phyloP scores from a whole-genome alignment of 37 sponge, comb jelly and placozoan genomes.

The Axinella damicornis region DNA sequence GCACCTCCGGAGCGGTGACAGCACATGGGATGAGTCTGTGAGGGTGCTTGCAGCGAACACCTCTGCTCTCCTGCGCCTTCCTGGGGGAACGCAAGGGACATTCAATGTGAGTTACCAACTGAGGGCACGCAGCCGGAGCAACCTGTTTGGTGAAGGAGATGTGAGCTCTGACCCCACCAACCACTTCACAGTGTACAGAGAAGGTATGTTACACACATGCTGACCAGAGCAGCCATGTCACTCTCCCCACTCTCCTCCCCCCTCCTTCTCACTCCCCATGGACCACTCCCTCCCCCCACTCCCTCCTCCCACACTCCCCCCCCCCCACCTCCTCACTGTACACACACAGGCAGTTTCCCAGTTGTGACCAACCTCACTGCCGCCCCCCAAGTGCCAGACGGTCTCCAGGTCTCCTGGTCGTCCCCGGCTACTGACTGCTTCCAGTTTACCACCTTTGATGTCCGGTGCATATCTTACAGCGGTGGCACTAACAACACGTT shows the following conservation, averaged over 20 bases:
- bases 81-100: neutral
- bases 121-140: neutral
- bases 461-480: neutral
- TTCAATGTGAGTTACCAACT: neutral
- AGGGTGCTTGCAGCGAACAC: neutral
- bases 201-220: neutral
- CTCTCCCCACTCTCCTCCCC: neutral
- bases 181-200: neutral
- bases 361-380: too few species aligned
- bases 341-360: too few species aligned
- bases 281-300: neutral
- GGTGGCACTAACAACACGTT: neutral
- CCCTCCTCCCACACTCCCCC: too few species aligned
- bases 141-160: neutral
- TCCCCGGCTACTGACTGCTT: neutral
- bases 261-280: neutral
- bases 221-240: neutral
- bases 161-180: neutral
- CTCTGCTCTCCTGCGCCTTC: neutral
- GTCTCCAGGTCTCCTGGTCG: neutral
- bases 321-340: neutral
- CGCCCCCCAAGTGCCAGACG: too few species aligned
- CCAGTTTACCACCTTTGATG: slow-evolving; percentile 1
- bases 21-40: neutral
- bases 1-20: neutral